Base-by-base conservation (phyloP, 2,888 invertebrate genomes). In the Tortricodes alternella region DNA sequence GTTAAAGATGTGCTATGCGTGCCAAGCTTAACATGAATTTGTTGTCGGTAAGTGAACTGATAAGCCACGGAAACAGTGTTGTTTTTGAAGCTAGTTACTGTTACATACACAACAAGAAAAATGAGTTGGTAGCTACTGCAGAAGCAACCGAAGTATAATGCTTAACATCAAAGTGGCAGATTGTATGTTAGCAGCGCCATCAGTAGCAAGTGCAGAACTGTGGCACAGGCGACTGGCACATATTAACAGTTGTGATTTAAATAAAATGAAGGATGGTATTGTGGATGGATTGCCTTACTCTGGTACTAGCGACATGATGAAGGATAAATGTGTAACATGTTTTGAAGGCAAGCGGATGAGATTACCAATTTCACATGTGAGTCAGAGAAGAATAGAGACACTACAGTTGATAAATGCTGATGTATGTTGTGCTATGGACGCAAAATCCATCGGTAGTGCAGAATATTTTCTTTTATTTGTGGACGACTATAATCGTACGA, bases 401-500 rank as follows among this genome's bases (percentile, higher is more conserved):
- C 53, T 65, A 46, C 39, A 62, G 15, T 41, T 62, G 2, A 37
- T 63, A 18, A 53, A 53, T 27, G 19, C 48, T 32, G 53, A 58
- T 48, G 37, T 58, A 19, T 58, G 58, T 43, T 53, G 58, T 19
- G 43, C 58, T 1, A 58, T 53, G 48, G 51, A 11, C 34, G 48
- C 16, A 11, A 32, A 44, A n/a, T 52, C 52, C 35, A 52, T 52
- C 27, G 44, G 37, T 19, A 37, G 52, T 18, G 43, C 52, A 27
- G 64, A 53, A 41, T 75, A 71, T 59, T 70, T 73, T 53, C 32
- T 75, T 2, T 60, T 64, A n/a, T 74, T 75, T 50, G 59, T 73
- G 13, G 74, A 76, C 51, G 71, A 76, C 49, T 66, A 49, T 39
- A 70, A 35, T 46, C 41, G 57, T 9, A 44, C 46, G 50, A 41